Evolutionary conservation across 1,140 invertebrate species (phyloP).

Genomic region (Sarcophaga bullata): DNA sequence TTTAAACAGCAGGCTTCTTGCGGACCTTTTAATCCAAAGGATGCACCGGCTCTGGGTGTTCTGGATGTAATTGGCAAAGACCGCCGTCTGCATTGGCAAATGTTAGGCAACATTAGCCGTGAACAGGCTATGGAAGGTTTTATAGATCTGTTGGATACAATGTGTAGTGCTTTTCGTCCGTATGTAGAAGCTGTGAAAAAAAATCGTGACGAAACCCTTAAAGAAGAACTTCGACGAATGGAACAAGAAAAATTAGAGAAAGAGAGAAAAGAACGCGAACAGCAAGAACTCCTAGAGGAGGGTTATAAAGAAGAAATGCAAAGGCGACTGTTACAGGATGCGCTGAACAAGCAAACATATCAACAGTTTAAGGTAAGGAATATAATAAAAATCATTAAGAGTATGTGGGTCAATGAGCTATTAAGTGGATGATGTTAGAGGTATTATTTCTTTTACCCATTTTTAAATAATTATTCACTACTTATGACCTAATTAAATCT

Average conservation of each 20-base stretch:
- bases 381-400: neutral
- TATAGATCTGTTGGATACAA: constrained; percentile 84
- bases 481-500: too few species aligned
- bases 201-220: constrained; percentile 81
- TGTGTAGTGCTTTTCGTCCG: constrained; percentile 89
- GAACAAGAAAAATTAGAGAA: constrained; percentile 66
- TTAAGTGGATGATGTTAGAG: too few species aligned
- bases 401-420: too few species aligned
- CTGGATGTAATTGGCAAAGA: constrained; percentile 96
- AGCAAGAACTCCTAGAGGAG: constrained; percentile 70
- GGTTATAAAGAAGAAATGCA: constrained; percentile 74
- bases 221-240: constrained; percentile 62
- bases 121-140: constrained; percentile 92
- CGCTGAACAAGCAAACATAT: constrained; percentile 95
- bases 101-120: constrained; percentile 84
- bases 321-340: constrained; percentile 90
- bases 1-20: constrained; percentile 90
- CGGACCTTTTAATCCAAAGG: constrained; percentile 83
- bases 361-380: constrained; percentile 81
- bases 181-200: constrained; percentile 91
- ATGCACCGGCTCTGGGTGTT: constrained; percentile 87
- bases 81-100: constrained; percentile 91
- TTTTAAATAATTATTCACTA: too few species aligned
- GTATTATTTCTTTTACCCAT: too few species aligned
- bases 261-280: constrained; percentile 66